phyloP scores from a whole-genome alignment of 2,888 invertebrate genomes.

The Euplexia lucipara region DNA sequence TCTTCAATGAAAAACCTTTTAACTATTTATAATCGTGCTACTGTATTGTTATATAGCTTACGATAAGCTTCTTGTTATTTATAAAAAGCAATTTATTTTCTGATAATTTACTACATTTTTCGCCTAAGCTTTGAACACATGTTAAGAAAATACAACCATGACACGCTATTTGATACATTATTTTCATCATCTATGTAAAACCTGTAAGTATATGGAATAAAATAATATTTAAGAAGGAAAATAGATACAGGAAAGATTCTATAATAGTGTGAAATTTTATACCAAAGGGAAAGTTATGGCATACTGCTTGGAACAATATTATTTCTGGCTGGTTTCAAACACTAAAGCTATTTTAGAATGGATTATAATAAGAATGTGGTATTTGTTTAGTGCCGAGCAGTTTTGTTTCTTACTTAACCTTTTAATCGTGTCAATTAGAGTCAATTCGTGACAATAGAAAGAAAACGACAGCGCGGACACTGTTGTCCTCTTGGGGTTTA shows the following conservation, averaged over 20 bases:
- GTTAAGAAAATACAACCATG: neutral
- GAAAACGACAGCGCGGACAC: too few relatives aligned
- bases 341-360: too few relatives aligned
- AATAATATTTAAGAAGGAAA: neutral
- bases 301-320: too few relatives aligned
- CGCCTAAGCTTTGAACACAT: neutral
- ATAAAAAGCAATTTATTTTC: slow-evolving; percentile 3
- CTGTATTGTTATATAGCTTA: slow-evolving; percentile 1
- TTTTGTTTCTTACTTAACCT: too few relatives aligned
- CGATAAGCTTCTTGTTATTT: neutral
- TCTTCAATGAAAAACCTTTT: neutral
- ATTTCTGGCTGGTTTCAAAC: too few relatives aligned
- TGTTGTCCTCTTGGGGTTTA: too few relatives aligned
- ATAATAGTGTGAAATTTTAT: too few relatives aligned
- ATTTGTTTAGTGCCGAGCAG: too few relatives aligned
- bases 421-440: too few relatives aligned
- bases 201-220: neutral
- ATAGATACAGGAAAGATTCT: neutral
- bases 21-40: neutral
- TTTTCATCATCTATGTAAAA: neutral
- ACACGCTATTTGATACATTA: neutral
- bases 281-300: too few relatives aligned
- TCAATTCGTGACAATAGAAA: too few relatives aligned
- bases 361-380: too few relatives aligned
- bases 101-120: neutral